These are phyloP conservation scores for Cotesia chilonis DNA, from an alignment of 1,140 invertebrate species.

Conservation along the genomic window DNA sequence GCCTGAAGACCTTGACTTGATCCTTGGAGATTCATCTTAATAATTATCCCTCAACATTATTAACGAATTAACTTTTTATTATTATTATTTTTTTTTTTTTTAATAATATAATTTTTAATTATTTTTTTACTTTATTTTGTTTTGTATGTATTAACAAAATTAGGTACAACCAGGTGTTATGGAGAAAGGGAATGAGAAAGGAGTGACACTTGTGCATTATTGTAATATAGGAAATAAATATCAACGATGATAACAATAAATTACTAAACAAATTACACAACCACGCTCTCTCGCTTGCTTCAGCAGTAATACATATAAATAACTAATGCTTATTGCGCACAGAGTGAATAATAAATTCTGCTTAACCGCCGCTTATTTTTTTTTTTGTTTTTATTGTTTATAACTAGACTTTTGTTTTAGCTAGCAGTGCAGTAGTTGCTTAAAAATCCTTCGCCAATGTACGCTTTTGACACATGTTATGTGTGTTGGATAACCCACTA, in stretches of 20 bases:
- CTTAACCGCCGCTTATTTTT: conserved; percentile 30
- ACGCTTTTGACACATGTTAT: conserved; percentile 50
- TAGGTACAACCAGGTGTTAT: conserved; percentile 22
- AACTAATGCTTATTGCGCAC: conserved; percentile 42
- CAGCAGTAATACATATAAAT: conserved; percentile 39
- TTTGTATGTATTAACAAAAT: conserved; percentile 5
- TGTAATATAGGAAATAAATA: conserved; percentile 15
- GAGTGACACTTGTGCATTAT: conserved; percentile 41
- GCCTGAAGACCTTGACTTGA: conserved; percentile 2
- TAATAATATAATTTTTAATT: background rate
- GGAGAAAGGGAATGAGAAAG: conserved; percentile 43
- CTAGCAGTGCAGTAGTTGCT: conserved; percentile 62
- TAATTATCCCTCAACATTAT: background rate
- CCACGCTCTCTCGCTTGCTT: conserved; percentile 55
- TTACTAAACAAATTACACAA: conserved; percentile 12
- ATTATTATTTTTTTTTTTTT: too few relatives aligned
- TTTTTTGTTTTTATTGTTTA: conserved; percentile 27
- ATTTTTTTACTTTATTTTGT: too few relatives aligned
- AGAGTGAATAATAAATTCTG: conserved; percentile 22
- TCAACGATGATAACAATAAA: conserved; percentile 30
- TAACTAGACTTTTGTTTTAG: conserved; percentile 59
- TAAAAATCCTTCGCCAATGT: conserved; percentile 55
- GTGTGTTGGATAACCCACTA: conserved; percentile 65
- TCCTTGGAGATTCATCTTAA: conserved; percentile 5
- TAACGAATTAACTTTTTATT: conserved; percentile 6